These are phyloP conservation scores for Oplegnathus fasciatus DNA, from an alignment of 2,113 vertebrate genomes.

Conservation along the genomic window DNA sequence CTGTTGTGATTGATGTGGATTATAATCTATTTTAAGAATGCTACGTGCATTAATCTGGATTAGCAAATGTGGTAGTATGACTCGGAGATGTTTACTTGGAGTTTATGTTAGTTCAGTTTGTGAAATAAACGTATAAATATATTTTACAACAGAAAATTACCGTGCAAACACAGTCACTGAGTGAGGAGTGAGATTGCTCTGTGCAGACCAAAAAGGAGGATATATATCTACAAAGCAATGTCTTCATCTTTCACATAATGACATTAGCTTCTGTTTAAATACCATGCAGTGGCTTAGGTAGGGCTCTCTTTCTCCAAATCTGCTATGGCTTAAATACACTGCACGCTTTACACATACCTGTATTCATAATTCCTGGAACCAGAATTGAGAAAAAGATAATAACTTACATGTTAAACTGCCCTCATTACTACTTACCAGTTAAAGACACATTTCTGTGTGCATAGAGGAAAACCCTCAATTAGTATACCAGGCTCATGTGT, in stretches of 20 bases:
- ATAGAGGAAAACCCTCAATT: not conserved
- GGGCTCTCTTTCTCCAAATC: not conserved
- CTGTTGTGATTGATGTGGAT: slow-evolving; percentile 41
- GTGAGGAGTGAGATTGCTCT: not conserved
- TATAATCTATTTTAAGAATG: slow-evolving; percentile 61
- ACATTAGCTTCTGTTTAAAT: slow-evolving; percentile 30
- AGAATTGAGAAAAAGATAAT: not conserved
- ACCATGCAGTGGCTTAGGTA: slow-evolving; percentile 6
- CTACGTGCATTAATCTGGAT: slow-evolving; percentile 54
- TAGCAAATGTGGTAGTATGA: slow-evolving; percentile 40
- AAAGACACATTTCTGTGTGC: not conserved
- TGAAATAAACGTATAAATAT: not conserved
- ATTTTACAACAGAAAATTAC: not conserved
- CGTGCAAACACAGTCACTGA: not conserved
- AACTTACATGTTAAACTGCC: not conserved
- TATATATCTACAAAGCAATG: not conserved
- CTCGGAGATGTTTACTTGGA: slow-evolving; percentile 9
- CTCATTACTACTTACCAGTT: not conserved
- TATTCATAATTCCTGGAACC: slow-evolving; percentile 1
- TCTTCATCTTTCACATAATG: slow-evolving; percentile 22
- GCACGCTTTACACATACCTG: not conserved
- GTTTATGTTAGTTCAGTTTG: not conserved
- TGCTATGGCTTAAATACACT: slow-evolving; percentile 11
- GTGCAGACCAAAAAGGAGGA: not conserved
- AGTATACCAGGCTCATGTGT: not conserved